Percentiles rank a stretch among this genome's conserved stretches.
phyloP scores from a whole-genome alignment of 2,888 invertebrate genomes.

The Tanytarsus gracilentus region DNA sequence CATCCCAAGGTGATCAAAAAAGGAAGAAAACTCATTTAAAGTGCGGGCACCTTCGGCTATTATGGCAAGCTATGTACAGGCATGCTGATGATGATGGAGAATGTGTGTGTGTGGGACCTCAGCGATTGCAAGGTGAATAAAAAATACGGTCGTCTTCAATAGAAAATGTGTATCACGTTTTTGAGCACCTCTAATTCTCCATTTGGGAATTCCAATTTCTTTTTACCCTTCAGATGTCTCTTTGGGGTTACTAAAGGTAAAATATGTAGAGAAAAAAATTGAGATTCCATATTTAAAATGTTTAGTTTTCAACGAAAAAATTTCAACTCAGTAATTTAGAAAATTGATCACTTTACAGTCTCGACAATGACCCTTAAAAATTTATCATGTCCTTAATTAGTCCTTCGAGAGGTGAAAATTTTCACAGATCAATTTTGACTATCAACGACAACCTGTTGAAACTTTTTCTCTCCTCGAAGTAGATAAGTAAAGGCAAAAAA shows the following conservation, averaged over 20 bases:
- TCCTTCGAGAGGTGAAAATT: too few species aligned
- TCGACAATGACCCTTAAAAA: too few species aligned
- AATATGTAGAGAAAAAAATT: too few species aligned
- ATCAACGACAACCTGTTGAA: background rate
- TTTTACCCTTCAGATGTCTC: background rate
- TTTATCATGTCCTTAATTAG: too few species aligned
- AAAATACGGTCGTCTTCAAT: constrained; percentile 6
- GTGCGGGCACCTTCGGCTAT: constrained; percentile 23
- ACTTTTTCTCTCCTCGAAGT: too few species aligned
- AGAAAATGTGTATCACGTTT: constrained; percentile 24
- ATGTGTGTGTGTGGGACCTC: background rate
- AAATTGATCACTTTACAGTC: too few species aligned
- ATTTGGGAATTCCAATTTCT: background rate
- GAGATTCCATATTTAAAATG: too few species aligned
- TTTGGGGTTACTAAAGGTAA: too few species aligned
- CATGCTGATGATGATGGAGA: constrained; percentile 14
- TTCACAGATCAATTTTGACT: too few species aligned
- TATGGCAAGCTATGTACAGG: background rate
- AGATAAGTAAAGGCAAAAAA: too few species aligned
- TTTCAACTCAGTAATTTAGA: too few species aligned
- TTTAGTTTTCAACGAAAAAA: too few species aligned
- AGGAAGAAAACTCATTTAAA: constrained; percentile 5
- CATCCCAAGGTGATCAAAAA: constrained; percentile 7
- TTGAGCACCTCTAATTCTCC: constrained; percentile 26
- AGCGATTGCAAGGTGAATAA: background rate